phyloP scores from a whole-genome alignment of 2,888 invertebrate genomes.

The Cylindroiulus punctatus region DNA sequence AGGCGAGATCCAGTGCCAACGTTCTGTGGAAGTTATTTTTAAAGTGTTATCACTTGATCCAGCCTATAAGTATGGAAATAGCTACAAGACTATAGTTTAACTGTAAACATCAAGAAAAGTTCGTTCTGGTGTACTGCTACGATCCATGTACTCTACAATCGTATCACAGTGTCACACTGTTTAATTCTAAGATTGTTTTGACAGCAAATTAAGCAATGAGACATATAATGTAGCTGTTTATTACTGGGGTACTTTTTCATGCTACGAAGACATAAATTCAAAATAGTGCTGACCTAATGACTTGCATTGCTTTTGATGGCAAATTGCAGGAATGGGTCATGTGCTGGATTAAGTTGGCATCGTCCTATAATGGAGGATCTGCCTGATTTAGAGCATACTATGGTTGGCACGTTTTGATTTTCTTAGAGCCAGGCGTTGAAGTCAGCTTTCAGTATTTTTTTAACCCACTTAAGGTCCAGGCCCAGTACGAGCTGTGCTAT shows the following conservation, averaged over 20 bases:
- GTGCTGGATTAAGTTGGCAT: neutral
- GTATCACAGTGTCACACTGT: too few species aligned
- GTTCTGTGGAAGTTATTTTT: neutral
- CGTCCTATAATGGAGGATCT: neutral
- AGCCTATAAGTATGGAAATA: neutral
- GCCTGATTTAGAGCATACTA: neutral
- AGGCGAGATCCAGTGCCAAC: neutral
- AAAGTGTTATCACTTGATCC: neutral
- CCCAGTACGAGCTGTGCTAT: neutral
- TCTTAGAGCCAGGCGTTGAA: neutral
- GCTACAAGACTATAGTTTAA: neutral
- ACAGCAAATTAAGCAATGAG: too few species aligned
- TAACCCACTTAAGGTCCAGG: constrained; percentile 6
- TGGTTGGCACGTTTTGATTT: neutral
- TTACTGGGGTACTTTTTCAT: too few species aligned
- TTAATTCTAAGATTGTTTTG: too few species aligned
- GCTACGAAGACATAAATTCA: neutral
- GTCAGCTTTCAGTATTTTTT: neutral
- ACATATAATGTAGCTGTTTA: too few species aligned
- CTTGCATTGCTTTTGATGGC: neutral
- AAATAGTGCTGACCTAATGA: neutral
- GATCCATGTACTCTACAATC: too few species aligned
- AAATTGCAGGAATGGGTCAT: constrained; percentile 5
- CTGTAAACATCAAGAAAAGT: neutral
- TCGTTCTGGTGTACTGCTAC: too few species aligned